These are phyloP conservation scores for Leptinotarsa rubiginosa DNA, from an alignment of 2,888 invertebrate species.

Conservation along the genomic window DNA sequence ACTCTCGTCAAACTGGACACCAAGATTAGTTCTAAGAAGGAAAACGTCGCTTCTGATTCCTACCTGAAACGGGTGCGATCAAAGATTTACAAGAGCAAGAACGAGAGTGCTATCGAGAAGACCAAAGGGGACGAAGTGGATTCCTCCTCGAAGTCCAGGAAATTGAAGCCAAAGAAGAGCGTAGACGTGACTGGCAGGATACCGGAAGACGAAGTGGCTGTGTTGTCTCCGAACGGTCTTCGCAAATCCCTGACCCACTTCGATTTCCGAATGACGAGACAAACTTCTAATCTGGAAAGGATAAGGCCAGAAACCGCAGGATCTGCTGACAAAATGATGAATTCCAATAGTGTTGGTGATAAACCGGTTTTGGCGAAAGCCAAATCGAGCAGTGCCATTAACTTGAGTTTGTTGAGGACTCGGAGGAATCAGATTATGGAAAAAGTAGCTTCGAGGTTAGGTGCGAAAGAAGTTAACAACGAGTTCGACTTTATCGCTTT, in stretches of 20 bases:
- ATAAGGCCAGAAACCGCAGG: constrained; percentile 59
- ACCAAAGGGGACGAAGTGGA: constrained; percentile 54
- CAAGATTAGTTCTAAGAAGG: constrained; percentile 31
- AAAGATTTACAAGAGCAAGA: constrained; percentile 63
- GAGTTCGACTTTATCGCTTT: constrained; percentile 66
- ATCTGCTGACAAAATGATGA: constrained; percentile 24
- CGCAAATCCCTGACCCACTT: constrained; percentile 56
- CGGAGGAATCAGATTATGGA: constrained; percentile 61
- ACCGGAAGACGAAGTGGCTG: constrained; percentile 53
- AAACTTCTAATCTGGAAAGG: constrained; percentile 65
- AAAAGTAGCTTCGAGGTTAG: constrained; percentile 55
- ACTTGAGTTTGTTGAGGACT: constrained; percentile 62
- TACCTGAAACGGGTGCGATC: constrained; percentile 65
- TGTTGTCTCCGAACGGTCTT: constrained; percentile 47
- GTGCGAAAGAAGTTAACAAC: constrained; percentile 57
- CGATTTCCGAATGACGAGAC: constrained; percentile 62
- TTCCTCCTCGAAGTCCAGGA: constrained; percentile 55
- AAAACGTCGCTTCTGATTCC: constrained; percentile 49
- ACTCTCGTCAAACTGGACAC: constrained; percentile 25
- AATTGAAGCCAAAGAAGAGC: constrained; percentile 50
- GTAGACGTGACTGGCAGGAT: constrained; percentile 46
- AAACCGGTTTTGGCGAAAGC: constrained; percentile 64
- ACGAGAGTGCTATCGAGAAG: constrained; percentile 42
- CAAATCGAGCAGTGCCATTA: constrained; percentile 66
- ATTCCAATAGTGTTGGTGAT: constrained; percentile 33